phyloP scores from a whole-genome alignment of 2,113 vertebrate species.

The Ciconia stormi region DNA sequence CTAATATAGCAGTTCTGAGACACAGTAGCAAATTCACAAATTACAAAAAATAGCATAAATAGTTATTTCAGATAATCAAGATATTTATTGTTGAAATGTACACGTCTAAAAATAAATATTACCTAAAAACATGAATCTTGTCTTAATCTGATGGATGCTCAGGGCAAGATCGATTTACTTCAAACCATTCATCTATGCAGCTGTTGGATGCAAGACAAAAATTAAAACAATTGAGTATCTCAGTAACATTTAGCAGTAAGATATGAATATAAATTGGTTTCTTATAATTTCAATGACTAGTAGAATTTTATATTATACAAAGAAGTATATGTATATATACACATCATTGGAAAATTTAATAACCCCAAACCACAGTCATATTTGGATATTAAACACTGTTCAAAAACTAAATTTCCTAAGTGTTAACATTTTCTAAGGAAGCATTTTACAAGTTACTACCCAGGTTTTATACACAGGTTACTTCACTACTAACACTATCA shows the following conservation, averaged over 20 bases:
- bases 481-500: neutral
- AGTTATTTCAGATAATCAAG: neutral
- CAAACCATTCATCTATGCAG: constrained; percentile 97
- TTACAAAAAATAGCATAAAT: neutral
- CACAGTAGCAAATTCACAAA: neutral
- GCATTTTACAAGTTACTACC: neutral
- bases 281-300: neutral
- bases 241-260: neutral
- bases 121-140: constrained; percentile 73
- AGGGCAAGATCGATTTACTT: constrained; percentile 96
- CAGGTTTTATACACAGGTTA: neutral
- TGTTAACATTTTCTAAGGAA: neutral
- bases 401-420: neutral
- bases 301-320: neutral
- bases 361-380: neutral
- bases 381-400: neutral
- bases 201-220: constrained; percentile 71
- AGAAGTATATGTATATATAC: neutral
- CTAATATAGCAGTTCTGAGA: neutral
- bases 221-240: neutral
- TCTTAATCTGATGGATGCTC: constrained; percentile 94
- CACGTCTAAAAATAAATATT: neutral
- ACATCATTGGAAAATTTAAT: neutral
- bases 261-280: neutral
- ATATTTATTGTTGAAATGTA: neutral